Evolutionary conservation across 2,797 vertebrate species (phyloP), one percentile per base, ranked within the genome.

Genomic region (Enteromius viviparus): DNA sequence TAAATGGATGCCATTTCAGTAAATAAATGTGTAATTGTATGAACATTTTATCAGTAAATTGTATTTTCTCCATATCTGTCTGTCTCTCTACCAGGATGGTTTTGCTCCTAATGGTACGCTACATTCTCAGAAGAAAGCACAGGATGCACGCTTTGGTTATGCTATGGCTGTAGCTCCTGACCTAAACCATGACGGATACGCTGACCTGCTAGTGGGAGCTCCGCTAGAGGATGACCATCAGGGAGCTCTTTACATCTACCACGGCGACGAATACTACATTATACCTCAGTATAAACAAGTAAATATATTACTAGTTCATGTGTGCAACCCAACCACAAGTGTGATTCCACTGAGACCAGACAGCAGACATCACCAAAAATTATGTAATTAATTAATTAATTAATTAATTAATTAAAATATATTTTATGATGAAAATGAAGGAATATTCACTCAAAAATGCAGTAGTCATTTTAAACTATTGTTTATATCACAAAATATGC

Each of bases 61-160:
- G 19, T 53, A 53, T 53, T 58, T 58, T 58, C 55, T 40, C 6
- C 26, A 1, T 80, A 17, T 64, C 4, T 76, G 17, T 42, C 60
- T 37, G n/a, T 47, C 45, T 78, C 58, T 64, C 49, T 9, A 87
- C 91, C 92, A 96, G 91, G 90, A 89, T 40, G 89, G 93, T 42
- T 95, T 99, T 89, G 90, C 91, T 0, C 90, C 93, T 1, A 96
- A 96, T 0, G 96, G 96, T 0, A 97, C 92, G 0, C 95, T 98
- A 51, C 94, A 93, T 0, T 89, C 96, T 0, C 94, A 95, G 40
- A 86, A 90, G 6, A 93, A 92, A 77, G 91, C 93, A 0, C 97
- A 98, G 91, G 97, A 98, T 17, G 94, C 97, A 34, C 92, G 97
- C 0, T 97, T 99, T 45, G 98, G 98, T 53, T 98, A 96, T 9